These are phyloP conservation scores for Pangasius djambal DNA, from an alignment of 2,797 vertebrate species.

Conservation along the genomic window DNA sequence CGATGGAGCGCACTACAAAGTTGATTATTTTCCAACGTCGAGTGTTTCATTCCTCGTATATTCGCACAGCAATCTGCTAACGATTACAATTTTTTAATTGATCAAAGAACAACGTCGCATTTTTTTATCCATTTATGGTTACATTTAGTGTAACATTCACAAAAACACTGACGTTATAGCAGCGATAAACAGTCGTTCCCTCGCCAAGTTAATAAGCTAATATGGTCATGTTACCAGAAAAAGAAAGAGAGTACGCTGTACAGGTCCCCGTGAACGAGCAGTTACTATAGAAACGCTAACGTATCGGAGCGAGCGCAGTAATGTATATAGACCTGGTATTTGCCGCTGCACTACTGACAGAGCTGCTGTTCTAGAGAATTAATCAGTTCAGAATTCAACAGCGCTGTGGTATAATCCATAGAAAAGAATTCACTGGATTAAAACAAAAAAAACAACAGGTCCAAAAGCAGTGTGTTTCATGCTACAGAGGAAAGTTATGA, in stretches of 20 bases:
- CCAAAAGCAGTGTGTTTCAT: neutral
- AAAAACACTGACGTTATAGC: neutral
- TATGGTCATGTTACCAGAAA: neutral
- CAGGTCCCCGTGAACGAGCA: neutral
- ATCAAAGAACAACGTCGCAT: neutral
- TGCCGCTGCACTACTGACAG: neutral
- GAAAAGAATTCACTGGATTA: neutral
- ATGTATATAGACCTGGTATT: neutral
- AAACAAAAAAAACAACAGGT: neutral
- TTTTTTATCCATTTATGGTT: neutral
- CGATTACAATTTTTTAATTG: neutral
- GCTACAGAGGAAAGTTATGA: slow-evolving; percentile 1
- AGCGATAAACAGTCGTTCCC: neutral
- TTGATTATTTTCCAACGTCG: neutral
- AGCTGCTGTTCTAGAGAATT: neutral
- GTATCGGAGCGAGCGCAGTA: neutral
- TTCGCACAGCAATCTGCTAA: neutral
- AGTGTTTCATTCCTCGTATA: neutral
- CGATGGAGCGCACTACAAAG: neutral
- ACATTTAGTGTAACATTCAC: neutral
- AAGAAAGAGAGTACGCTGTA: neutral
- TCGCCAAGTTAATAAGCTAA: neutral
- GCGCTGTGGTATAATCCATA: neutral
- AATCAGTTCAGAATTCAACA: neutral
- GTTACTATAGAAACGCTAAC: neutral